Conservation (phyloP, 2,797 vertebrate genomes). For the Knipowitschia caucasica region DNA sequence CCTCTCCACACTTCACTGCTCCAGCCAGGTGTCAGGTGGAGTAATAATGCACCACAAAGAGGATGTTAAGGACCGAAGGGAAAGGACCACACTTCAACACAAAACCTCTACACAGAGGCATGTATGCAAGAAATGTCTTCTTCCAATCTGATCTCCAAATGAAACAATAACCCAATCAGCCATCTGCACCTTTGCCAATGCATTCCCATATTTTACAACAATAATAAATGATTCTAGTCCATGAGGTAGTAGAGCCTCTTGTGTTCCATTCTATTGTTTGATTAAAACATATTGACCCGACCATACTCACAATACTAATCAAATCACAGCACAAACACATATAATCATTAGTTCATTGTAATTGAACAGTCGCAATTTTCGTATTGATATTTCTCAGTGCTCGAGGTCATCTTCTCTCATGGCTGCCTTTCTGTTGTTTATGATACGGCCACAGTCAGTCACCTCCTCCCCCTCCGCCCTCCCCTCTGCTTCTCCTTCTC, state of each 20-base stretch:
- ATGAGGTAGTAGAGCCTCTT: not conserved
- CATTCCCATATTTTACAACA: not conserved
- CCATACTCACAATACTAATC: constrained; percentile 1
- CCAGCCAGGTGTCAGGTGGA: constrained; percentile 58
- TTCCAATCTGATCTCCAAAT: not conserved
- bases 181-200: not conserved
- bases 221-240: not conserved
- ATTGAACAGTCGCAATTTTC: not conserved
- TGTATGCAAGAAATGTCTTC: constrained; percentile 6
- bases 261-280: not conserved
- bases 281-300: constrained; percentile 1
- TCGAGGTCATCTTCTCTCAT: constrained; percentile 32
- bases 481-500: constrained; percentile 23
- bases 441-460: constrained; percentile 61
- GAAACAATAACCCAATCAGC: not conserved
- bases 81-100: constrained; percentile 26
- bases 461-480: constrained; percentile 41
- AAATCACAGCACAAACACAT: constrained; percentile 1
- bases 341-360: constrained; percentile 7
- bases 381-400: constrained; percentile 2
- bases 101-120: constrained; percentile 10
- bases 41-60: constrained; percentile 36
- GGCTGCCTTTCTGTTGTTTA: constrained; percentile 49
- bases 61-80: constrained; percentile 29
- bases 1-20: constrained; percentile 37